Evolutionary conservation across 2,113 vertebrate genomes (phyloP).

Genomic region (Casuarius casuarius): DNA sequence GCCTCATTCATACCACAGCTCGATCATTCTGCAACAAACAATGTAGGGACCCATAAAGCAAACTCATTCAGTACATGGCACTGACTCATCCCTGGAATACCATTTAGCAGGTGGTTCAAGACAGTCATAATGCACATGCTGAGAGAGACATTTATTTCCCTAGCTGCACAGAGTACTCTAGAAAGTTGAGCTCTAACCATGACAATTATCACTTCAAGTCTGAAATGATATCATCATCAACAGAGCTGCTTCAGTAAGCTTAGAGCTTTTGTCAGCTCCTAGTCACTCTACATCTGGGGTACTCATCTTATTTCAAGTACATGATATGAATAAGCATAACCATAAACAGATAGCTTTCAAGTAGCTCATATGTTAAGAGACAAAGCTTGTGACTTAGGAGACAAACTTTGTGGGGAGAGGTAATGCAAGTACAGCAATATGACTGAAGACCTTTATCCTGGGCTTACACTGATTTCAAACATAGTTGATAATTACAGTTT

Average conservation of each 20-base stretch:
- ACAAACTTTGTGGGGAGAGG: neutral
- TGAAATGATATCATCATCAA: neutral
- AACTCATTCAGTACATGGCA: neutral
- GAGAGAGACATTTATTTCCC: neutral
- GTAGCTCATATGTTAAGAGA: neutral
- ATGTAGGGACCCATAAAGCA: neutral
- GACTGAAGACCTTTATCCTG: neutral
- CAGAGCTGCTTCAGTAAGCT: neutral
- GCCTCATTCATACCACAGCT: neutral
- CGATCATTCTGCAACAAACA: neutral
- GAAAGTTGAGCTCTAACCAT: neutral
- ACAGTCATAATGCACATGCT: neutral
- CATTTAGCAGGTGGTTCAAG: neutral
- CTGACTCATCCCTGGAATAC: neutral
- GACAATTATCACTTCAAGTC: neutral
- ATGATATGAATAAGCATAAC: neutral
- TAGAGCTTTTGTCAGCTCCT: neutral
- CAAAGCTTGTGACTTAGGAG: neutral
- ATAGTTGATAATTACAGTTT: neutral
- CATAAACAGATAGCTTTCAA: neutral
- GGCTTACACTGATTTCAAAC: neutral
- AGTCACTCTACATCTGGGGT: accelerated
- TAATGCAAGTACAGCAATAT: neutral
- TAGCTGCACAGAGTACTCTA: neutral
- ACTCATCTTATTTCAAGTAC: neutral